Evolutionary conservation across 1,140 invertebrate genomes (phyloP), one percentile per base, ranked within the genome.

Genomic region (Nautilus pompilius): DNA sequence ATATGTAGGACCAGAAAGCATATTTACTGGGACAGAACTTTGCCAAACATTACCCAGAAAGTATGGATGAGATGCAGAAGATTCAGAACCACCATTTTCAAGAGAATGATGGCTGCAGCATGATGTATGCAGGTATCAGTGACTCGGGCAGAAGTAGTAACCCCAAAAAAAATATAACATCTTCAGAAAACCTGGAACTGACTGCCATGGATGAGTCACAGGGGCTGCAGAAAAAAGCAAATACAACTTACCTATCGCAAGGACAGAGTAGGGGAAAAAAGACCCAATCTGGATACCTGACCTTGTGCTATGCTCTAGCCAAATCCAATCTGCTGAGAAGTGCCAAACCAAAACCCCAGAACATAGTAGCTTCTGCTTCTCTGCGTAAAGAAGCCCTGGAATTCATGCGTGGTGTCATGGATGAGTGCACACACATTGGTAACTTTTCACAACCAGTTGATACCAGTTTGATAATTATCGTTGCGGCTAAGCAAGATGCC

Each of bases 391-490:
- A 76, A 41, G 69, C 71, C 0, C 30, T 95, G 10, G 90, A 93
- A 81, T 98, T 99, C 78, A 99, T 99, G 96, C 85, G 91, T 28
- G 95, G 95, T 0, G 90, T 99, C 65, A 99, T 99, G 96, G 96
- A 99, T 77, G 94, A 99, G 82, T 99, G 93, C 79, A 99, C 97
- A 2, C 95, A 98, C 83, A 83, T 99, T 2, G 91, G 88, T 62
- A 96, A 98, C 81, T 99, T 96, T 76, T 90, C 91, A 15, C 82
- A 89, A 5, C 87, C 87, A 0, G 88, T 90, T 26, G 95, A 98
- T 78, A 91, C 93, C 72, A 67, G 57, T 29, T 64, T 80, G 3
- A 73, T 77, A 53, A 78, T 82, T 34, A 76, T 81, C 34, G 77
- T 85, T 3, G 71, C 78, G 17, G 82, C 84, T 41, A 75, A 70